Evolutionary conservation across 2,888 invertebrate genomes (phyloP).

Genomic region (Anthophora plumipes): DNA sequence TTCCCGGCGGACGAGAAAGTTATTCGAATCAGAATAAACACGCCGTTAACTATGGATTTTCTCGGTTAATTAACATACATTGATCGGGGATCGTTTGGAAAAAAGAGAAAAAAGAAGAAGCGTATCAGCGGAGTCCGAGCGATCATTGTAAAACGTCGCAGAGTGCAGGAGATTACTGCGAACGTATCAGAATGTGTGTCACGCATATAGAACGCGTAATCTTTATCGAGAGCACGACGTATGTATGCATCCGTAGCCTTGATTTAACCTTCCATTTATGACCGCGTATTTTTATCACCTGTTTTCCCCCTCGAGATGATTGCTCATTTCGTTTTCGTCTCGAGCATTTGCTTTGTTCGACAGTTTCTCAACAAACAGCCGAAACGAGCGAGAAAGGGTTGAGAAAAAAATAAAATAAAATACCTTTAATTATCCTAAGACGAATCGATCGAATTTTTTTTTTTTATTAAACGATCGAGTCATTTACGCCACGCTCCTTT

Average conservation of each 20-base stretch:
- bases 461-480: no score
- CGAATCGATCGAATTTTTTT: no score
- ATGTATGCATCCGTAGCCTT: constrained; percentile 45
- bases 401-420: no score
- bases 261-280: constrained; percentile 58
- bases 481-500: no score
- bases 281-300: constrained; percentile 33
- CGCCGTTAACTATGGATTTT: no score
- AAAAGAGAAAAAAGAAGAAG: background rate
- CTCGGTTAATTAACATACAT: background rate
- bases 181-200: constrained; percentile 57
- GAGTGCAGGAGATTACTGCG: constrained; percentile 27
- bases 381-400: no score
- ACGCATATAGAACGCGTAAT: constrained; percentile 51
- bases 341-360: background rate
- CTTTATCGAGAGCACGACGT: constrained; percentile 50
- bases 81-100: background rate
- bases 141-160: background rate
- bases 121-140: background rate
- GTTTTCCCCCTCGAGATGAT: constrained; percentile 27
- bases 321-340: background rate
- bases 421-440: no score
- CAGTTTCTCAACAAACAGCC: background rate
- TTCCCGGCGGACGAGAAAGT: no score
- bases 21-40: background rate